phyloP scores from a whole-genome alignment of 2,797 vertebrate genomes.

The Mormyrus hasselquistii region DNA sequence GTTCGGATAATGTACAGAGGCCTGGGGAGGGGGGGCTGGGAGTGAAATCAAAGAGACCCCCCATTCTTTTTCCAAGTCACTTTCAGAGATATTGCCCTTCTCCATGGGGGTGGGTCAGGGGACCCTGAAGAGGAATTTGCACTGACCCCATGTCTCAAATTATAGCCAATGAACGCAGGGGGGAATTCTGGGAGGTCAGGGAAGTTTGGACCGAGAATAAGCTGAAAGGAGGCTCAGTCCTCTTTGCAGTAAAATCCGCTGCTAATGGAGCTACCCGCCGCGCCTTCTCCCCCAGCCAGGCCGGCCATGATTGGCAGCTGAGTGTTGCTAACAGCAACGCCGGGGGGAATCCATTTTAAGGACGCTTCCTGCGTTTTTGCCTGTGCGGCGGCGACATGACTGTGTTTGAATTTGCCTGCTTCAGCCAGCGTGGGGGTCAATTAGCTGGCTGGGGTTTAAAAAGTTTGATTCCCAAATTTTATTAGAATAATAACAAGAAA shows the following conservation, averaged over 20 bases:
- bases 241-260: background rate
- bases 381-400: background rate
- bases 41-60: background rate
- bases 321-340: background rate
- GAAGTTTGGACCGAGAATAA: background rate
- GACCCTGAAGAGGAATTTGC: conserved; percentile 42
- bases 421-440: background rate
- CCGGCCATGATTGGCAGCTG: background rate
- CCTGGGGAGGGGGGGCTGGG: background rate
- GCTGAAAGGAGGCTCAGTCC: background rate
- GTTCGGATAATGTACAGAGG: background rate
- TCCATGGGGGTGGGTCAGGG: background rate
- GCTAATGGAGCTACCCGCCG: background rate
- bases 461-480: background rate
- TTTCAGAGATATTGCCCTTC: background rate
- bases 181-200: conserved; percentile 15
- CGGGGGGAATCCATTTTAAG: background rate
- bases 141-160: conserved; percentile 19
- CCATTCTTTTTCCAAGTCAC: background rate
- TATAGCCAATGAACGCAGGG: conserved; percentile 21
- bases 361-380: background rate
- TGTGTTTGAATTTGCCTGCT: background rate
- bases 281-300: background rate
- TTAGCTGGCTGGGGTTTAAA: background rate
- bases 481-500: background rate